Evolutionary conservation across 2,888 invertebrate species (phyloP), one percentile per base, ranked within the genome.

Genomic region (Patella depressa): DNA sequence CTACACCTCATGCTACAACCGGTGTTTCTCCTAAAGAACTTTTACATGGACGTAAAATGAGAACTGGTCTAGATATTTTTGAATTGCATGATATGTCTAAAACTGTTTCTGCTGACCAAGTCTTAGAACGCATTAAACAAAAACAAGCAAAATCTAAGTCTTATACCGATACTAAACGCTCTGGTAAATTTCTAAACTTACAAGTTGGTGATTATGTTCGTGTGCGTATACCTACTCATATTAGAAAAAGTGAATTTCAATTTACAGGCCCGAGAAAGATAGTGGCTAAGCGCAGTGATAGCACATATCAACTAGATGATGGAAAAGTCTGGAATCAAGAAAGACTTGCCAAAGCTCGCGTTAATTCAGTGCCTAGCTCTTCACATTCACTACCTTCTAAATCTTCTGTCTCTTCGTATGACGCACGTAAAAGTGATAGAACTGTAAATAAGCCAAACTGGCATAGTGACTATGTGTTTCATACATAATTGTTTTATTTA

Each of bases 61-160:
- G 57, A 57, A 57, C 57, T 3, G 57, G 57, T 15, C 2, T 57
- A 15, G 3, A 57, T 17, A 57, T 57, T 15, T 15, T 14, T 29
- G 34, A 24, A 71, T 3, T 71, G 14, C 71, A 34, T 34, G 71
- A 71, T 57, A 15, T 57, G 17, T 57, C 57, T 57, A 57, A 2
- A 15, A 57, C 57, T 3, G 3, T 2, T 4, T 4, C 14, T 34
- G 17, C 29, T 15, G 14, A 71, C 14, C 12, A 12, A 17, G 17
- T 71, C 14, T 3, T 14, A 14, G 19, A 14, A 14, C 3, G 4
- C 14, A 34, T 71, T 71, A 7, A 15, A n/a, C 17, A 0, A 15
- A 71, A 71, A 71, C 71, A 71, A 71, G 14, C 71, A 34, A 71
- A 71, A 71, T 29, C 34, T 24, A 71, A 71, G 34, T 24, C 34